Evolutionary conservation across 2,113 vertebrate species (phyloP).

Genomic region (Bos javanicus): DNA sequence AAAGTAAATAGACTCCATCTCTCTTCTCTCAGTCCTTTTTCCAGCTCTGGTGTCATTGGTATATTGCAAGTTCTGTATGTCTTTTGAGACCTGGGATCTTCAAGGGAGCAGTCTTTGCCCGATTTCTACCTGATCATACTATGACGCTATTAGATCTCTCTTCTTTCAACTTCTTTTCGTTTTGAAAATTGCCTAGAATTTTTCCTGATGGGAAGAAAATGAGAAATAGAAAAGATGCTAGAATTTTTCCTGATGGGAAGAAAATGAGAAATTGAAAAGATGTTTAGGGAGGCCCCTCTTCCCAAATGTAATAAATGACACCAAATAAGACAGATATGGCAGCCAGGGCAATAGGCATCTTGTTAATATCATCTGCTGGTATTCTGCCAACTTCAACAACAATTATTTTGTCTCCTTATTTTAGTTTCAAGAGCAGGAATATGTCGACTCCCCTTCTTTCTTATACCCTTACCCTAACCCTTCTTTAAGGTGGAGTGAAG

Average conservation of each 20-base stretch:
- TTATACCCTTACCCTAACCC: background rate
- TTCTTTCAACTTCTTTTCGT: background rate
- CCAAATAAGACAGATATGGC: background rate
- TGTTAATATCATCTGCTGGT: background rate
- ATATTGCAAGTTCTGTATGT: background rate
- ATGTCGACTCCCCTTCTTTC: background rate
- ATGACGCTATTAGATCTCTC: background rate
- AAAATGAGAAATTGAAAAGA: background rate
- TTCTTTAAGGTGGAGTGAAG: background rate
- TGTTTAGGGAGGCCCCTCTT: background rate
- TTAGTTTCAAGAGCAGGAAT: background rate
- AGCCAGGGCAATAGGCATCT: background rate
- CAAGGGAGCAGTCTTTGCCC: background rate
- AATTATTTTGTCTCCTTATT: background rate
- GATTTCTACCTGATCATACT: background rate
- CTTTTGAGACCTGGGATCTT: background rate
- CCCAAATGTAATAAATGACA: background rate
- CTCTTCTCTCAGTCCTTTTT: background rate
- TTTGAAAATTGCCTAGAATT: background rate
- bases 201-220: background rate
- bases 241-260: background rate
- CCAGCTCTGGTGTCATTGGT: background rate
- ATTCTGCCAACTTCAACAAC: background rate
- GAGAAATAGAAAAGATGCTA: background rate
- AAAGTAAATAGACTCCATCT: background rate